Base-by-base conservation (phyloP, 2,888 invertebrate genomes). In the Griposia aprilina region DNA sequence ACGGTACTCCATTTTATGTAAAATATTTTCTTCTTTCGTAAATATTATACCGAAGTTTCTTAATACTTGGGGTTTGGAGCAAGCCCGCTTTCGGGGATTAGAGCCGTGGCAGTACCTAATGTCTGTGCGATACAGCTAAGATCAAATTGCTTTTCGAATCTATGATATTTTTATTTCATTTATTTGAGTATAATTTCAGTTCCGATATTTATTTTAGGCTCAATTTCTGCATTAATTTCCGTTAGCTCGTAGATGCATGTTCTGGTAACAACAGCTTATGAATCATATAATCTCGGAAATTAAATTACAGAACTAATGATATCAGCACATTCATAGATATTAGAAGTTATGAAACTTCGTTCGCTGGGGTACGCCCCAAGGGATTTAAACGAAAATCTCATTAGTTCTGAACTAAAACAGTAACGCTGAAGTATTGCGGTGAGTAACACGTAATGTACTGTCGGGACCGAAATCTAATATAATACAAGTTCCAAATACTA, bases 301-400 rank as follows among this genome's bases (percentile, higher is more conserved):
- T 74, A 20, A 74, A 57, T 76, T 36, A 48, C n/a, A 59, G 57
- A 75, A 57, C 50, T 41, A 50, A 73, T 63, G 15, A 76, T 15
- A 36, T 67, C 63, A 41, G 63, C n/a, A 78, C 15, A 63, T 71
- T 76, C 66, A 62, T 13, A 78, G 52, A 65, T 79, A 69, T 82
- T 48, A 80, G 45, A 63, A 77, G 57, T 41, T 48, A 66, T 48
- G 41, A 26, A 81, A 77, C 73, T 78, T 67, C 26, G 20, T 63
- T 60, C 36, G 20, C 48, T 10, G 50, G 59, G 50, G 59, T 45
- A 66, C 41, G 73, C 83, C 75, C 50, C 48, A 52, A 79, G 67
- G 88, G 80, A 88, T 88, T 83, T 82, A 77, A 86, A 79, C 82
- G 88, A 85, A 88, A 90, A 90, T 89, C 90, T 90, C 87, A 91